Evolutionary conservation across 2,113 vertebrate genomes (phyloP).

Genomic region (Epinephelus fuscoguttatus): DNA sequence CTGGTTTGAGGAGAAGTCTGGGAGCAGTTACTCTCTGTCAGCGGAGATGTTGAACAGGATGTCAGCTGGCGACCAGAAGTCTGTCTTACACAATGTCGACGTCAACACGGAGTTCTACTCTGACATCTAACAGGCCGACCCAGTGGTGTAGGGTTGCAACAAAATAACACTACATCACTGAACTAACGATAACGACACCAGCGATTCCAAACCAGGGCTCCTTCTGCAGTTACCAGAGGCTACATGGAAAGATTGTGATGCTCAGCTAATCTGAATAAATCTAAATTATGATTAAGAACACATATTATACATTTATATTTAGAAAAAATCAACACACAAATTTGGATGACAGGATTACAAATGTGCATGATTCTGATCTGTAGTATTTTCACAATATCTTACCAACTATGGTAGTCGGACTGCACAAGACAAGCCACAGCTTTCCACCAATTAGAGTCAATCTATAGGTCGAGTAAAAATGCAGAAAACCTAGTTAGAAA

Average conservation of each 20-base stretch:
- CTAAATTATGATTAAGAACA: too few relatives aligned
- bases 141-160: background rate
- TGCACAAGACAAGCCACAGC: background rate
- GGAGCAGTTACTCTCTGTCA: constrained; percentile 89
- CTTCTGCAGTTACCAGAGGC: background rate
- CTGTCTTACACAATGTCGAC: constrained; percentile 87
- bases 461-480: too few relatives aligned
- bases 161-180: background rate
- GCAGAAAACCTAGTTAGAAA: background rate
- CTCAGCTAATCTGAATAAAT: background rate
- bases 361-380: too few relatives aligned
- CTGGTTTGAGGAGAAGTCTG: constrained; percentile 98
- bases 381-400: background rate
- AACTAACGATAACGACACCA: too few relatives aligned
- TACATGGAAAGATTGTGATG: background rate
- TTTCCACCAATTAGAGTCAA: background rate
- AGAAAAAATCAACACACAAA: too few relatives aligned
- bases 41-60: constrained; percentile 91
- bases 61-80: constrained; percentile 90
- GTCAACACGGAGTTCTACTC: constrained; percentile 90
- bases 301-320: too few relatives aligned
- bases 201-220: background rate
- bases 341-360: too few relatives aligned
- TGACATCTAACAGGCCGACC: constrained; percentile 83
- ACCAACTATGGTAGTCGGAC: background rate